Percentiles rank a stretch among this genome's conserved stretches.
phyloP scores from a whole-genome alignment of 92 coral and sea anemone species.

The Ricordea florida region DNA sequence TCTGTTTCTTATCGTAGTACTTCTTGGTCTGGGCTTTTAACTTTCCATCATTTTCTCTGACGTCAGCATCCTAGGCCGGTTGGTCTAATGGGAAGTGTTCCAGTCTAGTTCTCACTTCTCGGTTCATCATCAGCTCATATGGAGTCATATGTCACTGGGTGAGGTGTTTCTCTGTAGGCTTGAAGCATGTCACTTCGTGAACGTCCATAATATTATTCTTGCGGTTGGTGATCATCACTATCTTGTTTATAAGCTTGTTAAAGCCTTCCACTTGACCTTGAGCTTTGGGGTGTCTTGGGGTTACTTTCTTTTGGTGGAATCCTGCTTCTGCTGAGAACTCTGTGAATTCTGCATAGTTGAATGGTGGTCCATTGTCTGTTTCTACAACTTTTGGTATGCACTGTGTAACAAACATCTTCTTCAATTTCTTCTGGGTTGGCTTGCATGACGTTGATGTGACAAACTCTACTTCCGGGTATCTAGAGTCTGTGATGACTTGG shows the following conservation, averaged over 20 bases:
- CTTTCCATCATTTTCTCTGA: constrained; percentile 43
- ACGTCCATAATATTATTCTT: constrained; percentile 12
- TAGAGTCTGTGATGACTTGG: constrained; percentile 39
- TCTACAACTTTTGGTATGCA: constrained; percentile 38
- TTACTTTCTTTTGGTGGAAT: constrained; percentile 48
- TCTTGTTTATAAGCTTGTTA: constrained; percentile 61
- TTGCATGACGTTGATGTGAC: constrained; percentile 14
- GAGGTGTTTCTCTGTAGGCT: constrained; percentile 58
- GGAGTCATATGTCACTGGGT: constrained; percentile 65
- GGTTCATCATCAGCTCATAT: constrained; percentile 51
- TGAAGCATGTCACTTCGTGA: constrained; percentile 55
- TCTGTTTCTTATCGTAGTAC: constrained; percentile 50
- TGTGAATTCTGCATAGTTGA: constrained; percentile 38
- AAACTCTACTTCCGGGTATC: constrained; percentile 61
- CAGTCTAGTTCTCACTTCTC: constrained; percentile 49
- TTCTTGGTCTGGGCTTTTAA: constrained; percentile 49
- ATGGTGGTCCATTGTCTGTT: constrained; percentile 57
- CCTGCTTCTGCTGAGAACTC: constrained; percentile 18
- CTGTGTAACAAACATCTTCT: constrained; percentile 32
- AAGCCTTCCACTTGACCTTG: constrained; percentile 66
- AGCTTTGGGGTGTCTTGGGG: constrained; percentile 57
- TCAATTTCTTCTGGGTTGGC: constrained; percentile 12
- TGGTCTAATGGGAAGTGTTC: constrained; percentile 57
- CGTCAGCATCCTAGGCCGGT: constrained; percentile 18
- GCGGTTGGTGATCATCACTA: constrained; percentile 24